Percentiles rank a stretch among this genome's conserved stretches.
These are phyloP conservation scores for Danio choprae DNA, from an alignment of 2,797 vertebrate genomes.

Conservation along the genomic window DNA sequence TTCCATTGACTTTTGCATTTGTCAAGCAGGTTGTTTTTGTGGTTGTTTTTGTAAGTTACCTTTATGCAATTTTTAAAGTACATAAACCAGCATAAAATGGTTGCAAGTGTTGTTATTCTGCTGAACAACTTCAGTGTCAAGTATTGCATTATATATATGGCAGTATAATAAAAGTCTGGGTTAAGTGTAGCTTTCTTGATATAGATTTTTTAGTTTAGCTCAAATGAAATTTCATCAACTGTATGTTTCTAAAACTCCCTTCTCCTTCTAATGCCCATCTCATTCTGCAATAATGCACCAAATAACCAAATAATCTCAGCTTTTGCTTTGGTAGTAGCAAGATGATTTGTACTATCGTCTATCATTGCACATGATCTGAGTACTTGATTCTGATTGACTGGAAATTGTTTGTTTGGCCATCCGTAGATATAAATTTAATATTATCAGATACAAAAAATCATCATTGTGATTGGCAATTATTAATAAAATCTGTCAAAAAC, in stretches of 20 bases:
- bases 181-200: neutral
- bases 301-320: conserved; percentile 23
- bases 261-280: conserved; percentile 51
- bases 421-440: too few species aligned
- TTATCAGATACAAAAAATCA: too few species aligned
- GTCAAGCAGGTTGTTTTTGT: neutral
- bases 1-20: neutral
- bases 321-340: conserved; percentile 21
- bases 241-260: conserved; percentile 16
- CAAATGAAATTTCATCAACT: neutral
- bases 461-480: too few species aligned
- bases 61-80: neutral
- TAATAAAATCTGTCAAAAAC: too few species aligned
- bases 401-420: neutral
- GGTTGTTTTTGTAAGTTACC: neutral
- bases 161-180: neutral
- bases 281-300: conserved; percentile 51
- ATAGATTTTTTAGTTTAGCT: neutral
- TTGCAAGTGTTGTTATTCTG: neutral
- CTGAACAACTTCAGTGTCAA: neutral
- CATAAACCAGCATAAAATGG: neutral
- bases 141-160: neutral
- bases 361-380: neutral
- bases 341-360: neutral
- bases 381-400: neutral